Percentiles rank a stretch among this genome's conserved stretches.
Evolutionary conservation across 2,797 vertebrate species (phyloP).

Genomic region (Esox lucius): DNA sequence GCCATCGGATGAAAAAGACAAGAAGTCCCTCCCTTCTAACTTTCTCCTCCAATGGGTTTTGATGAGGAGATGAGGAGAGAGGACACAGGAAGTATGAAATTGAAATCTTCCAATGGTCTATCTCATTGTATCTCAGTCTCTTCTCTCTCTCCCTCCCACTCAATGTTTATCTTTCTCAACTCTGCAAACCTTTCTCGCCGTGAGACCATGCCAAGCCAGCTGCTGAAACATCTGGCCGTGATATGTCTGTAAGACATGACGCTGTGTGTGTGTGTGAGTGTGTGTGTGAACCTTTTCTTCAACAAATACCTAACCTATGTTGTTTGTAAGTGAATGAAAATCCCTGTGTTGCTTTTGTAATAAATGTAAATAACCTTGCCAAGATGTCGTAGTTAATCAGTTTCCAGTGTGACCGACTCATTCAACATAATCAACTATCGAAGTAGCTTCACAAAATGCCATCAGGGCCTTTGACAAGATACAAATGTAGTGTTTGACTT

Average conservation of each 20-base stretch:
- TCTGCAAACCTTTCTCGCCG: neutral
- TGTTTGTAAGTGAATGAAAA: no score
- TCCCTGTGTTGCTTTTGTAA: neutral
- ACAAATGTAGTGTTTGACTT: constrained; percentile 10
- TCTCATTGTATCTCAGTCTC: neutral
- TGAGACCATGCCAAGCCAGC: constrained; percentile 38
- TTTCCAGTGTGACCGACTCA: neutral
- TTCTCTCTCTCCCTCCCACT: neutral
- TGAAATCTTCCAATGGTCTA: neutral
- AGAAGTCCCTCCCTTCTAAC: no score
- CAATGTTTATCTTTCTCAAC: neutral
- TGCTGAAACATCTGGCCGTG: constrained; percentile 51
- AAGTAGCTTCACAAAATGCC: constrained; percentile 24
- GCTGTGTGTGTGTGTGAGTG: constrained; percentile 20
- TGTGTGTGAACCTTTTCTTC: neutral
- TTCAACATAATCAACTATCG: constrained; percentile 14
- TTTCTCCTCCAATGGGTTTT: no score
- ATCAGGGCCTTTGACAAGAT: constrained; percentile 8
- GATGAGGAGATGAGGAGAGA: no score
- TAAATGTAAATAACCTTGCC: neutral
- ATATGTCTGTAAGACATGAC: constrained; percentile 24
- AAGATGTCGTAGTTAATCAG: neutral
- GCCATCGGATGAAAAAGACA: no score
- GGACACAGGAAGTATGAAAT: no score
- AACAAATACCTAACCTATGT: neutral